Base-by-base conservation (phyloP, 1,140 invertebrate species). In the Bombus haemorrhoidalis region DNA sequence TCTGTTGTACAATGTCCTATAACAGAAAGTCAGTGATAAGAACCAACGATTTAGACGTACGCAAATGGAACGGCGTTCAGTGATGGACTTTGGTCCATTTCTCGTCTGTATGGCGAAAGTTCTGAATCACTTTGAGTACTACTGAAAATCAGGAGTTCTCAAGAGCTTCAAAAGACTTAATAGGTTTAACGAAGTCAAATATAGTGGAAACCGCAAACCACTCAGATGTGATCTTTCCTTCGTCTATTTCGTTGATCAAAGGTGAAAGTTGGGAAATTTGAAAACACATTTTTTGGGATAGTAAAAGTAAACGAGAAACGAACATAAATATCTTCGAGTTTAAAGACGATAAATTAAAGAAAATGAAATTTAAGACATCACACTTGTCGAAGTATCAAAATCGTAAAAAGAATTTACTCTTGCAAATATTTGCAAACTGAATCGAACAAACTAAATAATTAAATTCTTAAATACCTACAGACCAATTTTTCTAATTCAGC, bases 11-110 rank as follows among this genome's bases (percentile, higher is more conserved):
- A 71, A 25, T 22, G 10, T 32, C 39, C 18, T 25, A 18, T 32
- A n/a, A 57, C 32, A 57, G 39, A 79, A 88, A 81, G 90, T 59
- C 82, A 90, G 89, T 90, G 83, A 83, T 90, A 88, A 53, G 57
- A 86, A 34, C 39, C 89, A 88, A 86, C 41, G 71, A 66, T 86
- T 68, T 37, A 28, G 59, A 43, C 25, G 43, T 77, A 39, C 37
- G 57, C 41, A 34, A 13, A 39, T 74, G 41, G 28, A n/a, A 28
- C 28, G 37, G 41, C 32, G n/a, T n/a, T 47, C 28, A 32, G 41
- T 25, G 41, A 43, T 74, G 72, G 72, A 43, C 72, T 74, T 74
- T 47, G 72, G 39, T 22, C 72, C 39, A 74, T 74, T 74, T 43
- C 41, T 74, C 72, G 72, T 74, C 41, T 43, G 41, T 74, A 74